These are phyloP conservation scores for Colostygia pectinataria DNA, from an alignment of 2,888 invertebrate species.

Conservation along the genomic window DNA sequence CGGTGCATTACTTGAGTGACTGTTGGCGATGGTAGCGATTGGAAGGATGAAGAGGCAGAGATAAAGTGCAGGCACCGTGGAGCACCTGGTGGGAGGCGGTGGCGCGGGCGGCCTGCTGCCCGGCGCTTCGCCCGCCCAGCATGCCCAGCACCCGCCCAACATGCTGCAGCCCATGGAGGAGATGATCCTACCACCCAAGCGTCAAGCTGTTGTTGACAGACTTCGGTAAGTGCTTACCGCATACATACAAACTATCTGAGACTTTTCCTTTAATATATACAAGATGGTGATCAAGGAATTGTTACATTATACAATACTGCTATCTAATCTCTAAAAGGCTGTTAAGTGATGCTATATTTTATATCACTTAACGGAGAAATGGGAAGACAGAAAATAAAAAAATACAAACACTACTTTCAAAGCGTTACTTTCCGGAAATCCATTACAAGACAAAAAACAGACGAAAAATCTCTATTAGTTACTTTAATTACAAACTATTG, in stretches of 20 bases:
- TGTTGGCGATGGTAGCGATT: slow-evolving; percentile 41
- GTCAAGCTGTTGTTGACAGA: slow-evolving; percentile 93
- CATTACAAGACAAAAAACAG: no score
- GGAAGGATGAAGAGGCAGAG: slow-evolving; percentile 60
- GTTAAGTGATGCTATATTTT: no score
- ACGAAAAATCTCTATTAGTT: no score
- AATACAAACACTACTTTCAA: no score
- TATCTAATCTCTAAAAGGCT: no score
- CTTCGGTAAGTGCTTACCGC: slow-evolving; percentile 76
- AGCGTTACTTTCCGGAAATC: no score
- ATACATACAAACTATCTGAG: neutral
- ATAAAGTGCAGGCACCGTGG: slow-evolving; percentile 83
- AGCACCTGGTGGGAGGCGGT: slow-evolving; percentile 90
- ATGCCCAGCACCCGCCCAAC: slow-evolving; percentile 80
- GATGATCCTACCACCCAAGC: slow-evolving; percentile 91
- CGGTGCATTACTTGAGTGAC: slow-evolving; percentile 68
- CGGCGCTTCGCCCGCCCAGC: slow-evolving; percentile 81
- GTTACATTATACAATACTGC: no score
- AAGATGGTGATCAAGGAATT: no score
- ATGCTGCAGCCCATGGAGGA: slow-evolving; percentile 84
- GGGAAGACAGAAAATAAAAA: no score
- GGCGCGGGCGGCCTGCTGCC: slow-evolving; percentile 86
- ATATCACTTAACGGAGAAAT: no score
- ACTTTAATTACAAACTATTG: no score
- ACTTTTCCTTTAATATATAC: no score